Percentiles rank a stretch among this genome's conserved stretches.
Evolutionary conservation across 2,113 vertebrate species (phyloP).

Genomic region (Genyomyrus donnyi): DNA sequence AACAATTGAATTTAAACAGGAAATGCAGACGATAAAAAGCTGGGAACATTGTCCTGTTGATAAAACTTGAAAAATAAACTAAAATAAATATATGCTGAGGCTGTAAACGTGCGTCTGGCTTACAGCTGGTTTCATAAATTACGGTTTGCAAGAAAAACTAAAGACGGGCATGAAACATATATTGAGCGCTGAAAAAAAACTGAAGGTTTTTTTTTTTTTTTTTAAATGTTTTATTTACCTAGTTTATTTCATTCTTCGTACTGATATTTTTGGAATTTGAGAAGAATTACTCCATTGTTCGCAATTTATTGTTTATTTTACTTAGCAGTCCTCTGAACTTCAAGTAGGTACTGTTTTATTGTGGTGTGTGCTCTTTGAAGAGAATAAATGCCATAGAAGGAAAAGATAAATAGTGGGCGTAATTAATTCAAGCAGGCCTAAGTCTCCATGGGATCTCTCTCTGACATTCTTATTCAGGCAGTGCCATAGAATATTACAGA

Average conservation of each 20-base stretch:
- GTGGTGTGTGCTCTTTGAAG: conserved; percentile 31
- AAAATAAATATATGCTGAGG: neutral
- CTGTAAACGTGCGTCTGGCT: neutral
- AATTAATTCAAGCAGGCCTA: conserved; percentile 58
- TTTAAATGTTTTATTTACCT: neutral
- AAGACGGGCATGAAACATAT: neutral
- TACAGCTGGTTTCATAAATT: neutral
- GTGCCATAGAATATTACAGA: neutral
- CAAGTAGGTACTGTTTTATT: conserved; percentile 22
- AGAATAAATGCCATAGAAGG: conserved; percentile 51
- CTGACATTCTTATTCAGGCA: conserved; percentile 40
- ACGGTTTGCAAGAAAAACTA: neutral
- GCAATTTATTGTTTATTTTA: conserved; percentile 28
- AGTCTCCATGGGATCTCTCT: conserved; percentile 61
- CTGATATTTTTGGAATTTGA: conserved; percentile 43
- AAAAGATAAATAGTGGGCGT: conserved; percentile 59
- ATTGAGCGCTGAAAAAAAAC: neutral
- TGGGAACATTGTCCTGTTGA: conserved; percentile 37
- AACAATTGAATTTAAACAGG: conserved; percentile 69
- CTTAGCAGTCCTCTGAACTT: conserved; percentile 31
- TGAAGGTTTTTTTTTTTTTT: neutral
- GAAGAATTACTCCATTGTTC: neutral
- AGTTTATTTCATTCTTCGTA: neutral
- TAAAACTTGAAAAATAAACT: neutral
- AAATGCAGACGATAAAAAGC: conserved; percentile 58